phyloP scores from a whole-genome alignment of 2,797 vertebrate genomes.

The Miopithecus talapoin region DNA sequence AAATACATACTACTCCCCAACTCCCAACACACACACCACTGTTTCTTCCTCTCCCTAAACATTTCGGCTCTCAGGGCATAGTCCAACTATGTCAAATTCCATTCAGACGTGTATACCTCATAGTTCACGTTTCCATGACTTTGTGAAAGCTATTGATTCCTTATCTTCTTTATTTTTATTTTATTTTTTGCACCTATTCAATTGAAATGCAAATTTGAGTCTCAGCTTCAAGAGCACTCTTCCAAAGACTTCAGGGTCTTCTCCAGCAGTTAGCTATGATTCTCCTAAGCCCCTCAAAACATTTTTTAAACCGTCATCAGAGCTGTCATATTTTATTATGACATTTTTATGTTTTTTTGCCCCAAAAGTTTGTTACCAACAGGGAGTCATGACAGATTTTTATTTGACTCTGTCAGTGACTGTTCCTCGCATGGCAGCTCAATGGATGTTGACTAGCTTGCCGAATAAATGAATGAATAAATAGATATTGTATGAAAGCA shows the following conservation, averaged over 20 bases:
- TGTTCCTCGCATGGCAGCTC: background rate
- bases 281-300: background rate
- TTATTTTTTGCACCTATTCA: background rate
- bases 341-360: background rate
- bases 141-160: background rate
- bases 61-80: background rate
- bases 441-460: background rate
- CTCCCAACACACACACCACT: background rate
- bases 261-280: background rate
- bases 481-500: background rate
- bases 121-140: background rate
- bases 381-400: background rate
- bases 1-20: background rate
- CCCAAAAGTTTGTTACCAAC: background rate
- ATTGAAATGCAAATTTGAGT: background rate
- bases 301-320: background rate
- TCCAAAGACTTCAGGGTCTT: background rate
- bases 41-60: background rate
- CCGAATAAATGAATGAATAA: background rate
- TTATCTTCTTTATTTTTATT: background rate
- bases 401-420: background rate
- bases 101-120: background rate
- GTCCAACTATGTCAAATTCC: background rate
- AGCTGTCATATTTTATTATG: background rate
- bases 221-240: background rate